Evolutionary conservation across 2,797 vertebrate species (phyloP), one percentile per base, ranked within the genome.

Genomic region (Nothura maculosa): DNA sequence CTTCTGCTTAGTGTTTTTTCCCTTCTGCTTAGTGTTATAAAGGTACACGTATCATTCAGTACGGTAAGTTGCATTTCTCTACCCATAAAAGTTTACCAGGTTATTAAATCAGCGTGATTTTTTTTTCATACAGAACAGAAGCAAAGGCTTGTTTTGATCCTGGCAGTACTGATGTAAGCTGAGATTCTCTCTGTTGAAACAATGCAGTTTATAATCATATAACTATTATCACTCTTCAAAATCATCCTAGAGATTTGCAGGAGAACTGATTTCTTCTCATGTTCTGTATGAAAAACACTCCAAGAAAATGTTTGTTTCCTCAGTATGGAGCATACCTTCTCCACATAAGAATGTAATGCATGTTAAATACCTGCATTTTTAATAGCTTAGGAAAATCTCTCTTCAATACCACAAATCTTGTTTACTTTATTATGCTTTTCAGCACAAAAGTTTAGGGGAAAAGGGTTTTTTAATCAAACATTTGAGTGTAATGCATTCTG

Each of bases 21-120:
- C 92, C 73, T 96, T 97, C 95, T 92, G 63, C 81, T 97, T 96
- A 96, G 92, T 95, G 63, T 97, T 97, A 76, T 92, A 92, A 96
- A 93, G 96, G 94, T 97, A 77, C 93, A 5, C 84, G 64, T 96
- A 60, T 27, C 90, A 86, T 82, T 94, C 93, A 73, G 57, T 38
- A 97, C 90, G 98, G 98, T 98, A 98, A 98, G 98, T 98, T 95
- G 74, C 85, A 70, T 69, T 93, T 88, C 92, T 94, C 82, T 69
- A 90, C 70, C 58, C 42, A 48, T 94, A 82, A 92, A 78, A 36
- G 32, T 90, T 62, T 78, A 69, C 11, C 78, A 72, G 30, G 92
- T 85, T 95, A 91, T 94, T 87, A 50, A 93, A 73, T 72, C 64
- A 67, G 17, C 88, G 81, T 96, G 69, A 89, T 94, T 90, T 38